Conservation (phyloP, 2,888 invertebrate species). For the Epinotia demarniana region DNA sequence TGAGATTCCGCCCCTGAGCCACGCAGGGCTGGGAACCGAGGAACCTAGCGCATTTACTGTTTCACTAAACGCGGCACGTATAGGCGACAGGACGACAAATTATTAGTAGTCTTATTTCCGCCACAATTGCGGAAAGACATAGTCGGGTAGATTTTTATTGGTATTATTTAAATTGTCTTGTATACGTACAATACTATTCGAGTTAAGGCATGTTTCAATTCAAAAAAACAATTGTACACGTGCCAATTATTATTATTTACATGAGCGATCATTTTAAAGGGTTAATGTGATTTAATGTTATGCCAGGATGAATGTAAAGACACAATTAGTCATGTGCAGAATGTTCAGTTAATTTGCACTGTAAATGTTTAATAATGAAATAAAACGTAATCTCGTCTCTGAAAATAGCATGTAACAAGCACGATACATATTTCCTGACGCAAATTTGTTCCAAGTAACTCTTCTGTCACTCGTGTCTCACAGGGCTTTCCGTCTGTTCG, state of each 20-base stretch:
- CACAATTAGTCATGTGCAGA: not conserved
- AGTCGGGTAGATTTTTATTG: not conserved
- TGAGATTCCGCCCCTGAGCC: constrained; percentile 65
- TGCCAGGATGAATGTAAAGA: not conserved
- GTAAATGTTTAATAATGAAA: constrained; percentile 16
- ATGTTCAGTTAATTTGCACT: not conserved
- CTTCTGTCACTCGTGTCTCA: constrained; percentile 39
- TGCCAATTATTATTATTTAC: not conserved
- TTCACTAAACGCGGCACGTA: not conserved
- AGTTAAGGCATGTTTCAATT: not conserved
- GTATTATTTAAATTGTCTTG: not conserved
- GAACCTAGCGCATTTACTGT: constrained; percentile 30
- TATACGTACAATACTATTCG: not conserved
- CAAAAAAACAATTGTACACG: not conserved
- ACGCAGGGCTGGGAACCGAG: constrained; percentile 50
- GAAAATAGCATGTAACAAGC: constrained; percentile 10
- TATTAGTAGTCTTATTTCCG: not conserved
- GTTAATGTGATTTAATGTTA: not conserved
- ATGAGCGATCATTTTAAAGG: not conserved
- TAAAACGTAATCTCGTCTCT: constrained; percentile 6
- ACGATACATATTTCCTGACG: constrained; percentile 28
- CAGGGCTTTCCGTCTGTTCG: constrained; percentile 37
- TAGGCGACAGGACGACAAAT: not conserved
- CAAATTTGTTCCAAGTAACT: constrained; percentile 37
- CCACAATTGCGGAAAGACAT: not conserved